Percentiles rank a stretch among this genome's conserved stretches.
Evolutionary conservation across 1,140 invertebrate species (phyloP).

Genomic region (Eupristina koningsbergeri): DNA sequence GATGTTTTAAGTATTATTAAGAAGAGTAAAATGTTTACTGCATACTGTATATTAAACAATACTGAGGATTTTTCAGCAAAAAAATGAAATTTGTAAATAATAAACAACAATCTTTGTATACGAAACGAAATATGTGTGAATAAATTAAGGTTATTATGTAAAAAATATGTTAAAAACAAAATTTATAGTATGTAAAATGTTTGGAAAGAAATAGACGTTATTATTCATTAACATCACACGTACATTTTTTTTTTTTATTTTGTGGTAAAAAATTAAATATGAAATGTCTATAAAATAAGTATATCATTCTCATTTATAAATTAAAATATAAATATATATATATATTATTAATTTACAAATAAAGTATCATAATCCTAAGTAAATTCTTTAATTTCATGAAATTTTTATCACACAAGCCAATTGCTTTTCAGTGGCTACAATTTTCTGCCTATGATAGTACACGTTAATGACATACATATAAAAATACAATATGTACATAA

Average conservation of each 20-base stretch:
- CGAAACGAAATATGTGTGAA: constrained; percentile 34
- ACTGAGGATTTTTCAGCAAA: constrained; percentile 11
- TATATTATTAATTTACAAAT: constrained; percentile 39
- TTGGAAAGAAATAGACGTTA: constrained; percentile 46
- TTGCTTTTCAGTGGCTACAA: neutral
- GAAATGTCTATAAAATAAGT: constrained; percentile 18
- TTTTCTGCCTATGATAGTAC: constrained; percentile 31
- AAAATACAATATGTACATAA: constrained; percentile 20
- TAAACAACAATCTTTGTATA: constrained; percentile 51
- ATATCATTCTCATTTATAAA: constrained; percentile 4
- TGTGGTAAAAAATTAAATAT: constrained; percentile 17
- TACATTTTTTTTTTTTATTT: constrained; percentile 1
- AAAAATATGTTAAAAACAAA: constrained; percentile 38
- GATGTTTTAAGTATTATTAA: constrained; percentile 29
- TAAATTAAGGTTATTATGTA: constrained; percentile 41
- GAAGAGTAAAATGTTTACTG: constrained; percentile 10
- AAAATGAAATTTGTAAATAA: constrained; percentile 48
- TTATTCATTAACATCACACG: constrained; percentile 30
- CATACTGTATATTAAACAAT: neutral
- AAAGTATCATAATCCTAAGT: neutral
- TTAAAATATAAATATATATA: constrained; percentile 27
- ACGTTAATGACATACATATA: neutral
- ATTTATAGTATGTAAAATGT: constrained; percentile 43
- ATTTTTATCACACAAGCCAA: constrained; percentile 9
- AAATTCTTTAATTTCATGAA: constrained; percentile 6